Conservation (phyloP, 92 coral and sea anemone species). For the Porites evermanni region DNA sequence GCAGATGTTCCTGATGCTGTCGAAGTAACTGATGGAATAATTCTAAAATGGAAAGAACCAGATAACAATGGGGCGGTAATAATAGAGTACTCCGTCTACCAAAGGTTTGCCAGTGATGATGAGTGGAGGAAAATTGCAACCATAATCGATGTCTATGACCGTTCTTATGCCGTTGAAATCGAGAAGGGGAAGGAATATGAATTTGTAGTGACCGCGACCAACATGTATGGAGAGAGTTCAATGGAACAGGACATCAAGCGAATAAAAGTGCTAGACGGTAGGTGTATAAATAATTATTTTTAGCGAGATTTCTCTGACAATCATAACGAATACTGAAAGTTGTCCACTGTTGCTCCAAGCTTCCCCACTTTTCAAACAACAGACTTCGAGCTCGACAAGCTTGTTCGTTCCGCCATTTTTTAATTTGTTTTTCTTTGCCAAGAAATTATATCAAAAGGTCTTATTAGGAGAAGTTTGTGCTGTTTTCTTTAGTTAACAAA, state of each 20-base stretch:
- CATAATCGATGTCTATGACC: not conserved
- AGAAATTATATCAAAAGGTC: too few species aligned
- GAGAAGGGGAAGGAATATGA: not conserved
- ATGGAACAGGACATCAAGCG: not conserved
- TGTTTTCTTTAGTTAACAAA: too few species aligned
- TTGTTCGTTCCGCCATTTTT: too few species aligned
- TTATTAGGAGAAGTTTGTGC: too few species aligned
- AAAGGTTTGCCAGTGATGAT: not conserved
- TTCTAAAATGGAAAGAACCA: conserved; percentile 6
- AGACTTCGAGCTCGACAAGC: too few species aligned
- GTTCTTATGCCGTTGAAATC: not conserved
- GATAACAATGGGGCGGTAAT: conserved; percentile 16
- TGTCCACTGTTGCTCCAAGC: too few species aligned
- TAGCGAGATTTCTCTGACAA: too few species aligned
- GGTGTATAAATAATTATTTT: not conserved
- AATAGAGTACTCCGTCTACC: conserved; percentile 8
- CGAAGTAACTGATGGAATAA: not conserved
- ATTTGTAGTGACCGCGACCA: conserved; percentile 20
- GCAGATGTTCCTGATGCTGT: not conserved
- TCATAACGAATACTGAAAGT: too few species aligned
- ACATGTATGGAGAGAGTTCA: conserved; percentile 13
- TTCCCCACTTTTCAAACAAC: too few species aligned
- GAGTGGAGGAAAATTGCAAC: not conserved
- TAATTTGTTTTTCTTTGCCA: too few species aligned
- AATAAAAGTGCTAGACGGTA: not conserved